These are phyloP conservation scores for Teinopalpus imperialis DNA, from an alignment of 2,888 invertebrate species.

Conservation along the genomic window DNA sequence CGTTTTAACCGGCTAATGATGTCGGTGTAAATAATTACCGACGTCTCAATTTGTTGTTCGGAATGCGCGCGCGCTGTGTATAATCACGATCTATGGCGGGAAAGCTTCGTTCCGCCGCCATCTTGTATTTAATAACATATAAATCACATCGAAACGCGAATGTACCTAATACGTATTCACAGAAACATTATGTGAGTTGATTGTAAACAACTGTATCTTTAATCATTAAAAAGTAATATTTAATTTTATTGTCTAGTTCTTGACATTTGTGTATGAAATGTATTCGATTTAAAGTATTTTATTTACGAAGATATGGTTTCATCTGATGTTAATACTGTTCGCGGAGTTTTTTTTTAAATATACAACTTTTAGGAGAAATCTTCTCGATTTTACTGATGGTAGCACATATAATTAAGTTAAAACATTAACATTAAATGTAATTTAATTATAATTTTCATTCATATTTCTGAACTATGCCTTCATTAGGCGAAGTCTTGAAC, in stretches of 20 bases:
- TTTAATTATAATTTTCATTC: too few species aligned
- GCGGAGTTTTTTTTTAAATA: too few species aligned
- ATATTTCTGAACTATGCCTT: too few species aligned
- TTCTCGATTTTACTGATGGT: too few species aligned
- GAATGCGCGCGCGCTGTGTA: slow-evolving; percentile 50
- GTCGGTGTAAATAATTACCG: slow-evolving; percentile 54
- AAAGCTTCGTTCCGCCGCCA: slow-evolving; percentile 27
- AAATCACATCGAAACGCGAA: slow-evolving; percentile 55
- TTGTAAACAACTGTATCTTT: slow-evolving; percentile 7
- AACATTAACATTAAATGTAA: too few species aligned
- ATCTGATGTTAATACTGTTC: too few species aligned
- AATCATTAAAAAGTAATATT: slow-evolving; percentile 7
- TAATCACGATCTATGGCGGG: slow-evolving; percentile 49
- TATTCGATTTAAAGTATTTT: background rate
- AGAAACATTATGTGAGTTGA: slow-evolving; percentile 1
- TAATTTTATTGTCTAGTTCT: background rate
- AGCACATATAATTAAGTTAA: too few species aligned
- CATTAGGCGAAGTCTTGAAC: too few species aligned
- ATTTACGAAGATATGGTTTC: too few species aligned
- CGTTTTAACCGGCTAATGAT: slow-evolving; percentile 44
- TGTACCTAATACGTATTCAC: slow-evolving; percentile 21
- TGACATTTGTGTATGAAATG: background rate
- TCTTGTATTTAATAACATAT: slow-evolving; percentile 32
- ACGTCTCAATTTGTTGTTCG: slow-evolving; percentile 55
- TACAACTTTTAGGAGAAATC: too few species aligned